Conservation (phyloP, 2,888 invertebrate species). For the Metacarcinus magister region DNA sequence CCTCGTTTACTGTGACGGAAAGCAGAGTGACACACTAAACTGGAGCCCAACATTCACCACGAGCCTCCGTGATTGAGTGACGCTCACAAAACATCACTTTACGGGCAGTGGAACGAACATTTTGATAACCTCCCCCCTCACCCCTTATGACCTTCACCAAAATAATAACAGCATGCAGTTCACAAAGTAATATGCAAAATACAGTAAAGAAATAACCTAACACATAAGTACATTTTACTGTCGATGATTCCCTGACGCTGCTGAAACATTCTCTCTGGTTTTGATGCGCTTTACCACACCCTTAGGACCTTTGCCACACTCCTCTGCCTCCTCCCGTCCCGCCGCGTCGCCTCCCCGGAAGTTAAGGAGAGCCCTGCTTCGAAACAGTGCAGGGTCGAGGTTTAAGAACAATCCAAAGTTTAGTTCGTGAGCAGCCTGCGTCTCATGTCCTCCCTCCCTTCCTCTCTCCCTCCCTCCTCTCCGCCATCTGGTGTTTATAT, state of each 20-base stretch:
- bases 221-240: no score
- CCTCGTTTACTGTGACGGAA: not conserved
- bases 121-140: no score
- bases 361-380: not conserved
- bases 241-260: no score
- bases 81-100: not conserved
- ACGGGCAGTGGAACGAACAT: no score
- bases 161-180: no score
- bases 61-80: not conserved
- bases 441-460: not conserved
- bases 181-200: no score
- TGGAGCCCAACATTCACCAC: not conserved
- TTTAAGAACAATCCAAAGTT: not conserved
- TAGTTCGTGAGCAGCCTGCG: not conserved
- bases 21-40: not conserved
- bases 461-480: not conserved
- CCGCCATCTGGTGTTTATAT: not conserved
- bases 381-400: not conserved
- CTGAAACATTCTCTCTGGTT: no score
- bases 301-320: not conserved
- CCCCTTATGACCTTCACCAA: no score
- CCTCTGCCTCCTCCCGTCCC: not conserved
- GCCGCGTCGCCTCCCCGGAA: not conserved
- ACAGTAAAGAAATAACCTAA: no score
- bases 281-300: not conserved